phyloP scores from a whole-genome alignment of 2,888 invertebrate genomes.

The Keiferia lycopersicella region DNA sequence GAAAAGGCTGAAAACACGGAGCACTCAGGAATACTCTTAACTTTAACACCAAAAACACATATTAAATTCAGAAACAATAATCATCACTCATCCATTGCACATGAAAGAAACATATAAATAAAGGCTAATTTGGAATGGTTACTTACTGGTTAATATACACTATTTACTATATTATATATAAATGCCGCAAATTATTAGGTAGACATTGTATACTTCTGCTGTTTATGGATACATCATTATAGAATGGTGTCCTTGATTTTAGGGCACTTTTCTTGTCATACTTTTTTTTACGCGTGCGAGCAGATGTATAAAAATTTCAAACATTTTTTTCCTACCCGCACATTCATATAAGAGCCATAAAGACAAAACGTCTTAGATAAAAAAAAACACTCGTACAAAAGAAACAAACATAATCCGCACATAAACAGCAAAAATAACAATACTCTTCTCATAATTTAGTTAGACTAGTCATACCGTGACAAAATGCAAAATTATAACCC shows the following conservation, averaged over 20 bases:
- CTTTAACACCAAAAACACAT: constrained; percentile 1
- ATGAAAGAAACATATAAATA: constrained; percentile 31
- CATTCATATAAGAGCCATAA: too few species aligned
- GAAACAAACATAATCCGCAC: background rate
- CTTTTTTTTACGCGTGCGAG: too few species aligned
- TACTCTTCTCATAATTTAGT: constrained; percentile 2
- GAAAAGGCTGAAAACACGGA: too few species aligned
- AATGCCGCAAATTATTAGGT: constrained; percentile 42
- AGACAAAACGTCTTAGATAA: background rate
- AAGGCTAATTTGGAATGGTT: constrained; percentile 40
- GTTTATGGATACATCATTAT: background rate
- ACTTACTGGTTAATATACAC: constrained; percentile 35
- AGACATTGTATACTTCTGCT: constrained; percentile 1
- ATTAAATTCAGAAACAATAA: background rate
- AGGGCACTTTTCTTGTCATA: too few species aligned
- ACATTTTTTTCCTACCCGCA: too few species aligned
- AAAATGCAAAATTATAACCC: constrained; percentile 11
- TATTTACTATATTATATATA: constrained; percentile 36
- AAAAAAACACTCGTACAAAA: background rate
- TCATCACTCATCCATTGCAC: background rate
- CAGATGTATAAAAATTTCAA: too few species aligned
- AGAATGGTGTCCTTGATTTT: too few species aligned
- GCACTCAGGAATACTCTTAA: too few species aligned
- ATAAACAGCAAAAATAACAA: constrained; percentile 2
- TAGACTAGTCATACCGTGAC: constrained; percentile 15